phyloP scores from a whole-genome alignment of 2,797 vertebrate genomes.

The Epinephelus malabaricus region DNA sequence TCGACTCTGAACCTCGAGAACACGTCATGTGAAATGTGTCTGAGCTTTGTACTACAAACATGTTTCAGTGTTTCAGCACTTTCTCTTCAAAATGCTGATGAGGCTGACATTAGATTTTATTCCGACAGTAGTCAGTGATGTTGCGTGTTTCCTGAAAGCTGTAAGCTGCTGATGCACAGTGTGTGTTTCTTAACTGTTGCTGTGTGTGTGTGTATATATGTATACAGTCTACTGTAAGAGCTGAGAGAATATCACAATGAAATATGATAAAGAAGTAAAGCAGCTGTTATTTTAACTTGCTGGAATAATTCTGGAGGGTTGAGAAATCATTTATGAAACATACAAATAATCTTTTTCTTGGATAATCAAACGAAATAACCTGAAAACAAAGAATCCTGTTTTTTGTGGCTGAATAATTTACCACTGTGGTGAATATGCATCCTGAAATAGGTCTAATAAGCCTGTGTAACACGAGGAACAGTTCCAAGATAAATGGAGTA shows the following conservation, averaged over 20 bases:
- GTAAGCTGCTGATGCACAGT: neutral
- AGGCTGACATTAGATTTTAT: neutral
- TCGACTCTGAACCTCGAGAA: neutral
- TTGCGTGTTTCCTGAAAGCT: neutral
- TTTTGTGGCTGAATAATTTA: too few relatives aligned
- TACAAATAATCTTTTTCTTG: neutral
- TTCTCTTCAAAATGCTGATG: neutral
- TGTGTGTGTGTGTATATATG: neutral
- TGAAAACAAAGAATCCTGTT: too few relatives aligned
- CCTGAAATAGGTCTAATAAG: too few relatives aligned
- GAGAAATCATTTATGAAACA: neutral
- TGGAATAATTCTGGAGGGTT: neutral
- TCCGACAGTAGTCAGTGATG: neutral
- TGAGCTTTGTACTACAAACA: neutral
- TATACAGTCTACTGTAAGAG: too few relatives aligned
- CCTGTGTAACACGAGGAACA: too few relatives aligned
- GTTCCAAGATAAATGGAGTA: too few relatives aligned
- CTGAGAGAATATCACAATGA: too few relatives aligned
- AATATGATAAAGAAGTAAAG: too few relatives aligned
- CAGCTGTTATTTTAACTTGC: too few relatives aligned
- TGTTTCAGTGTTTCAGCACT: conserved; percentile 2
- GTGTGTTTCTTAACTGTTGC: neutral
- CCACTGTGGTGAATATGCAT: too few relatives aligned
- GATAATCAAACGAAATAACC: neutral
- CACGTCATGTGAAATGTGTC: neutral